These are phyloP conservation scores for Rhabditoides inermis DNA, from an alignment of 2,888 invertebrate species.

Conservation along the genomic window DNA sequence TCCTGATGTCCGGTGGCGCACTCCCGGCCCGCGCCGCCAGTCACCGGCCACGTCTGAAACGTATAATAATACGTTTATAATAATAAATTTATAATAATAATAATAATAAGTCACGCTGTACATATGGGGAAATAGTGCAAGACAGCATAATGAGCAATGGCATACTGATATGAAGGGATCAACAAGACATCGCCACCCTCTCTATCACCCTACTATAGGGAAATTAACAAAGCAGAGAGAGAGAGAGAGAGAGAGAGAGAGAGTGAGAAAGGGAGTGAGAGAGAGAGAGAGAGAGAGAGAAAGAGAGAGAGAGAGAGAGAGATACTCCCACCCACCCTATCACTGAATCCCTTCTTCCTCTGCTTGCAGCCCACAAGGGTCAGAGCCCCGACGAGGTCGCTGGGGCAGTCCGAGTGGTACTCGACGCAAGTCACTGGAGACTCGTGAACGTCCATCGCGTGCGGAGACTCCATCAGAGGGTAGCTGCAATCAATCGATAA, in stretches of 20 bases:
- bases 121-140: too few species aligned
- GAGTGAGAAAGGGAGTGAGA: too few species aligned
- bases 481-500: conserved; percentile 59
- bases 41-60: conserved; percentile 78
- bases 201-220: background rate
- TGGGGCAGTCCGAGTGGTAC: conserved; percentile 94
- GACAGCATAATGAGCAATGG: too few species aligned
- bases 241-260: too few species aligned
- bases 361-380: conserved; percentile 75
- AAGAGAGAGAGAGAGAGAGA: too few species aligned
- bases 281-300: too few species aligned
- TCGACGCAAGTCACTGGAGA: conserved; percentile 92
- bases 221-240: background rate
- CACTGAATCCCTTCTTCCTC: conserved; percentile 60
- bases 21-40: conserved; percentile 90
- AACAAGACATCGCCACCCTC: background rate
- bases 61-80: background rate
- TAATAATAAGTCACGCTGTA: background rate
- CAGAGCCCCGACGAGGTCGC: conserved; percentile 92
- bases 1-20: conserved; percentile 93
- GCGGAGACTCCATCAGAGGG: conserved; percentile 97
- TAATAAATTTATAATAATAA: background rate
- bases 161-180: background rate
- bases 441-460: conserved; percentile 98
- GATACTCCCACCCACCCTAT: conserved; percentile 43